A percentile compares a stretch with the other conserved stretches of the same genome.
Evolutionary conservation across 2,797 vertebrate species (phyloP).

Genomic region (Chanos chanos): DNA sequence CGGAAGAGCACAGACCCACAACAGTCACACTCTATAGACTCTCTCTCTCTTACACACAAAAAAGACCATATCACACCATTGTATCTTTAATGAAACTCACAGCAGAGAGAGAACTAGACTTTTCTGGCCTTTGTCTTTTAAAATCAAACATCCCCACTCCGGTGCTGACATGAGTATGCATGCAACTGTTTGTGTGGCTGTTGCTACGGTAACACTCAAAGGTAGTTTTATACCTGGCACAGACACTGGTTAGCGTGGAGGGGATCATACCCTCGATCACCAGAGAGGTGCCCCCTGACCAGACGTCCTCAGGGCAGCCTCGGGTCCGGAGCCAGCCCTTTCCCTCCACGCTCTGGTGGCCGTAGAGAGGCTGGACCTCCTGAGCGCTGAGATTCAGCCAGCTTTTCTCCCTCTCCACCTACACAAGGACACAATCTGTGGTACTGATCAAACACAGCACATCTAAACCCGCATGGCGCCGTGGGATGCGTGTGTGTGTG

Average conservation of each 20-base stretch:
- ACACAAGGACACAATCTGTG: constrained; percentile 5
- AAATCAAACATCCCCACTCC: no score
- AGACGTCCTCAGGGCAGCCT: constrained; percentile 79
- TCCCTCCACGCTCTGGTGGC: constrained; percentile 25
- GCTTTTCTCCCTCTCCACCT: constrained; percentile 70
- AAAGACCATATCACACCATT: no score
- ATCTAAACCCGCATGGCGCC: no score
- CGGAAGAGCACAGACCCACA: neutral
- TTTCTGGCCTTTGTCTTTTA: no score
- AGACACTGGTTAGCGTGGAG: constrained; percentile 40
- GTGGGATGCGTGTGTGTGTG: no score
- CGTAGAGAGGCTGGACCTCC: constrained; percentile 83
- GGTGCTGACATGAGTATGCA: no score
- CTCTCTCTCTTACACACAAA: neutral
- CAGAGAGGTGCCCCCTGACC: constrained; percentile 84
- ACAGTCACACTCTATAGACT: neutral
- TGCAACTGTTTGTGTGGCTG: no score
- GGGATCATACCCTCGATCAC: constrained; percentile 79
- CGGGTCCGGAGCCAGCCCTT: constrained; percentile 69
- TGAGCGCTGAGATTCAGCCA: constrained; percentile 88
- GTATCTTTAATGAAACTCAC: no score
- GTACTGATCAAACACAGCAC: neutral
- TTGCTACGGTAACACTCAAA: constrained; percentile 56
- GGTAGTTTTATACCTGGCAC: constrained; percentile 66
- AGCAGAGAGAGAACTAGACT: no score